These are phyloP conservation scores for Taxidea taxus DNA, from an alignment of 2,113 vertebrate species.

Conservation along the genomic window DNA sequence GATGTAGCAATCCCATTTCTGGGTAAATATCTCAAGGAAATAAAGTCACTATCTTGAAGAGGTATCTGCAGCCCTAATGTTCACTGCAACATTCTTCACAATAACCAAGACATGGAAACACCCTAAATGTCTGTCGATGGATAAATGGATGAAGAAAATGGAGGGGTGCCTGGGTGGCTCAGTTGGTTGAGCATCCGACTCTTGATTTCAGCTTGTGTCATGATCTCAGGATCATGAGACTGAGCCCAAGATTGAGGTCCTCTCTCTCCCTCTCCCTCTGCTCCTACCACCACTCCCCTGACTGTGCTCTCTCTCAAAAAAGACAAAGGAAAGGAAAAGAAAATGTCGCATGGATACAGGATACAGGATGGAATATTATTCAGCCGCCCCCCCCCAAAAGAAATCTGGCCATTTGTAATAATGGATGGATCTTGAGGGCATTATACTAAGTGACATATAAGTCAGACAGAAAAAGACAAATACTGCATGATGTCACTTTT, in stretches of 20 bases:
- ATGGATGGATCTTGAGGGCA: background rate
- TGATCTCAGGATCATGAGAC: background rate
- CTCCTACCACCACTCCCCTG: background rate
- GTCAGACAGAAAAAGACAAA: background rate
- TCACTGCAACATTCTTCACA: background rate
- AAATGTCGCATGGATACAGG: background rate
- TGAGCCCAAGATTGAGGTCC: background rate
- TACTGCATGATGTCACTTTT: background rate
- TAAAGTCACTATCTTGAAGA: background rate
- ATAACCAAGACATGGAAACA: background rate
- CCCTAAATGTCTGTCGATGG: background rate
- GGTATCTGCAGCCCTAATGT: background rate
- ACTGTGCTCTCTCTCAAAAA: background rate
- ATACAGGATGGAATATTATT: background rate
- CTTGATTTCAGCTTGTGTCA: background rate
- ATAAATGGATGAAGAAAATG: background rate
- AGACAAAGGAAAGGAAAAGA: too few relatives aligned
- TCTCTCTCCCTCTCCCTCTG: background rate
- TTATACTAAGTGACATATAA: background rate
- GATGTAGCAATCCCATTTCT: background rate
- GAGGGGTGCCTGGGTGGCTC: background rate
- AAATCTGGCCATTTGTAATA: background rate
- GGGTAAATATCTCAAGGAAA: background rate
- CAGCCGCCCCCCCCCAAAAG: too few relatives aligned
- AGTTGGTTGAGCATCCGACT: background rate